Conservation (phyloP, 2,888 invertebrate genomes). For the Sphaerophoria rueppellii region DNA sequence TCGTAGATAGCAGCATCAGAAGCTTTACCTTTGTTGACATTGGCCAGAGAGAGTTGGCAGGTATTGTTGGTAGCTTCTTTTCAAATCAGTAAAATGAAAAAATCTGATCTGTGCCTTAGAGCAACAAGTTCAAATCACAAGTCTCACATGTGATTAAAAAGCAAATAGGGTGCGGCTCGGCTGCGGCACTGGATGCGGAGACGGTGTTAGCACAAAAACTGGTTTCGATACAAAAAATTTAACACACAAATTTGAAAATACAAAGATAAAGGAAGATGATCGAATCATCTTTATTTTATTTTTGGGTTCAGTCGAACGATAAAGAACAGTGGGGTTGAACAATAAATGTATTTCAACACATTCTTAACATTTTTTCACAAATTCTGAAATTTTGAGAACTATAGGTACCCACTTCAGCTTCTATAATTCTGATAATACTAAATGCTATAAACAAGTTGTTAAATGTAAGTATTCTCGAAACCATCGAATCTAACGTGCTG, state of each 20-base stretch:
- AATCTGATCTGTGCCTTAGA: constrained; percentile 39
- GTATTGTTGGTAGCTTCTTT: constrained; percentile 47
- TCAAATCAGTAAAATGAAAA: constrained; percentile 28
- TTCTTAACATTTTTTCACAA: no score
- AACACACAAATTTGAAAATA: constrained; percentile 38
- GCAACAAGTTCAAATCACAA: constrained; percentile 28
- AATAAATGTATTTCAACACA: no score
- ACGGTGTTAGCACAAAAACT: constrained; percentile 36
- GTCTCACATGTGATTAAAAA: constrained; percentile 51
- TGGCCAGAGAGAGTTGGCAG: constrained; percentile 47
- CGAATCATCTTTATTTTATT: constrained; percentile 27
- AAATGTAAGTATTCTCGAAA: no score
- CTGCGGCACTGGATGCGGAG: constrained; percentile 53
- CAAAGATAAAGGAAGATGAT: constrained; percentile 34
- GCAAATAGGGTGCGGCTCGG: constrained; percentile 39
- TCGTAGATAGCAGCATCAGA: background rate
- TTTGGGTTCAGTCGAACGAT: no score
- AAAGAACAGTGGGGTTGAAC: no score
- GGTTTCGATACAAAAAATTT: constrained; percentile 56
- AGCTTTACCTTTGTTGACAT: constrained; percentile 59
- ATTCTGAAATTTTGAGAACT: no score
- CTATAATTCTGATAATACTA: no score
- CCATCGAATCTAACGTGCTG: no score
- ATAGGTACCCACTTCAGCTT: no score
- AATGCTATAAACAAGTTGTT: no score